Evolutionary conservation across 2,113 vertebrate genomes (phyloP), one percentile per base, ranked within the genome.

Genomic region (Cyanoderma ruficeps): DNA sequence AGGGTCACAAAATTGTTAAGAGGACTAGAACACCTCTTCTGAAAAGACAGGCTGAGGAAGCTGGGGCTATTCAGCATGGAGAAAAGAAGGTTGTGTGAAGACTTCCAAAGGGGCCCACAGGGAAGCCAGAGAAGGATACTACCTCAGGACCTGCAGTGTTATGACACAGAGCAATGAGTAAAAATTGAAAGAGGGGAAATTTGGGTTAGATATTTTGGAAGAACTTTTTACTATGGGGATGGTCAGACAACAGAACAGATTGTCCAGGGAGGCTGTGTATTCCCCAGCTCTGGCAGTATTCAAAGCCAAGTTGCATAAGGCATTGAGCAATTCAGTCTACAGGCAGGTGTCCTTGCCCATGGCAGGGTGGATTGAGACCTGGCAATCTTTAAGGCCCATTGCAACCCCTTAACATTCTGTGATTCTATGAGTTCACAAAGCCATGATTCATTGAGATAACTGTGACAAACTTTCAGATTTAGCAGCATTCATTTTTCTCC

Each of bases 61-160:
- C 7, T 33, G 22, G 15, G 35, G 8, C 5, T 44, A 22, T 28
- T 65, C 22, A 44, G 10, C 33, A 42, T 5, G 37, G 31, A 59
- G 33, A 49, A 44, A 33, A 72, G 31, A 44, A 44, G 10, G 14
- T n/a, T 75, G 13, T 11, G 10, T 46, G n/a, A 11, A 53, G 24
- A 53, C 11, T 14, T 47, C 16, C 30, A 59, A 46, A 89, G 20
- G 6, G 14, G 8, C 6, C 30, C 6, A 1, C 11, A 41, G 24
- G 13, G 20, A 75, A 46, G 6, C 11, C 0, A 0, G 46, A n/a
- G 23, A 52, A 42, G 28, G 12, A 46, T 9, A 25, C 9, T 37
- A 10, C 28, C 5, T 39, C 13, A n/a, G 46, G 16, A 75, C 60
- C 16, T 30, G 16, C 22, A 25, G 16, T 7, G 23, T 13, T 7